phyloP scores from a whole-genome alignment of 1,140 invertebrate species.

The Hermetia illucens region DNA sequence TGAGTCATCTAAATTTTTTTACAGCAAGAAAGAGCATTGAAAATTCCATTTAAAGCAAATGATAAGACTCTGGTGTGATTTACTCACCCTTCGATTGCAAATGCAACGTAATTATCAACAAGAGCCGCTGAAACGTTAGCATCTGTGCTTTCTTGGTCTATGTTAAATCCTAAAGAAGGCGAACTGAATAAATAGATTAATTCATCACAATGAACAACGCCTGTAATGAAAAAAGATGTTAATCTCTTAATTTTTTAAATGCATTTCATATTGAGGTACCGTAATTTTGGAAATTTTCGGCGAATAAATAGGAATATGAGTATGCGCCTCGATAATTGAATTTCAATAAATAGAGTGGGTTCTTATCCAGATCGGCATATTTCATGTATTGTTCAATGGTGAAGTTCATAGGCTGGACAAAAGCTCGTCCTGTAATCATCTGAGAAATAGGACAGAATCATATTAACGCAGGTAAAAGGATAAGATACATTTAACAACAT shows the following conservation, averaged over 20 bases:
- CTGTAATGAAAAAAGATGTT: background rate
- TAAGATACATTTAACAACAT: background rate
- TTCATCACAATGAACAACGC: conserved; percentile 26
- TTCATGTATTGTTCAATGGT: conserved; percentile 13
- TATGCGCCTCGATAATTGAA: conserved; percentile 18
- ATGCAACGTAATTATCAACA: conserved; percentile 18
- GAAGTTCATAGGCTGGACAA: conserved; percentile 20
- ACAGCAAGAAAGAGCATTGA: background rate
- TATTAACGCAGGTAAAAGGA: background rate
- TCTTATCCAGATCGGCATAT: conserved; percentile 5
- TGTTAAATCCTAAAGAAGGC: conserved; percentile 19
- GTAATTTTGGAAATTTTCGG: conserved; percentile 14
- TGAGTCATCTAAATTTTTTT: background rate
- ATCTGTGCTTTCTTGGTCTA: conserved; percentile 15
- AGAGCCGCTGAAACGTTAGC: conserved; percentile 12
- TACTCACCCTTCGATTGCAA: too few relatives aligned
- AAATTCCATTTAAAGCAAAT: conserved; percentile 11
- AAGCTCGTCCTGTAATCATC: conserved; percentile 22
- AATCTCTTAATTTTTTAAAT: background rate
- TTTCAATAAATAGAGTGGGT: conserved; percentile 19
- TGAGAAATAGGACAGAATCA: conserved; percentile 5
- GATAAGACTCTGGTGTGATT: too few relatives aligned
- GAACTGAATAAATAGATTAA: conserved; percentile 23
- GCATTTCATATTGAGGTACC: conserved; percentile 6
- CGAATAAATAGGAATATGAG: conserved; percentile 19